A percentile compares a stretch with the other conserved stretches of the same genome.
phyloP scores from a whole-genome alignment of 2,888 invertebrate genomes.

The Lasioglossum figueresi region DNA sequence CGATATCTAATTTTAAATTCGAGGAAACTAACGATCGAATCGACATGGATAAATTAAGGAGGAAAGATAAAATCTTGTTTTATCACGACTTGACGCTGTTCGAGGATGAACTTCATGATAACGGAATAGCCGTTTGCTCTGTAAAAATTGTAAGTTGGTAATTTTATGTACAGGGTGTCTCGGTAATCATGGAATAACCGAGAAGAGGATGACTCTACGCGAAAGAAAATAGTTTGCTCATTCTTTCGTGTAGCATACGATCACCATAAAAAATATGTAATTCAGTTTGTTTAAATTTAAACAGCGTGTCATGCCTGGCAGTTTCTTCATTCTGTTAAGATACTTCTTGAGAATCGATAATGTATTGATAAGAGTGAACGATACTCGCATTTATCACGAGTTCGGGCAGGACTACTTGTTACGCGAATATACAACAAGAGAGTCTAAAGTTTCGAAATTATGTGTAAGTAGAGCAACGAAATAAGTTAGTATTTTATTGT shows the following conservation, averaged over 20 bases:
- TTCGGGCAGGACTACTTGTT: slow-evolving; percentile 91
- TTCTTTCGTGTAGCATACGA: not conserved
- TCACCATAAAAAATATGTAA: not conserved
- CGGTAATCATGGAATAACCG: not conserved
- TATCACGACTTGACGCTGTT: slow-evolving; percentile 97
- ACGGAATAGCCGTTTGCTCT: slow-evolving; percentile 95
- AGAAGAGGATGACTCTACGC: not conserved
- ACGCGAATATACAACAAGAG: slow-evolving; percentile 92
- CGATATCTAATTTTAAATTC: slow-evolving; percentile 87
- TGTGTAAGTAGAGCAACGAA: slow-evolving; percentile 84
- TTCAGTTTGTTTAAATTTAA: slow-evolving; percentile 72
- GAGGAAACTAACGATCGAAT: slow-evolving; percentile 90
- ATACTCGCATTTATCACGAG: slow-evolving; percentile 94
- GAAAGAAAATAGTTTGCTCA: not conserved
- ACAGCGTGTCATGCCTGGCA: slow-evolving; percentile 97
- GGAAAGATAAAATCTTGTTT: slow-evolving; percentile 95
- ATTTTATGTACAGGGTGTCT: not conserved
- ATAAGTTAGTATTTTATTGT: not conserved
- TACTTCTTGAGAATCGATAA: slow-evolving; percentile 97
- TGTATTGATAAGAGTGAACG: slow-evolving; percentile 94
- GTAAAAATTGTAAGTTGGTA: slow-evolving; percentile 95
- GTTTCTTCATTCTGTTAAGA: slow-evolving; percentile 95
- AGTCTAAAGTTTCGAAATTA: slow-evolving; percentile 89
- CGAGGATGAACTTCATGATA: slow-evolving; percentile 99
- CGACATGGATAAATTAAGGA: slow-evolving; percentile 94